Evolutionary conservation across 35 echinoderm and acorn worm genomes (phyloP).

Genomic region (Chiridota heheva): DNA sequence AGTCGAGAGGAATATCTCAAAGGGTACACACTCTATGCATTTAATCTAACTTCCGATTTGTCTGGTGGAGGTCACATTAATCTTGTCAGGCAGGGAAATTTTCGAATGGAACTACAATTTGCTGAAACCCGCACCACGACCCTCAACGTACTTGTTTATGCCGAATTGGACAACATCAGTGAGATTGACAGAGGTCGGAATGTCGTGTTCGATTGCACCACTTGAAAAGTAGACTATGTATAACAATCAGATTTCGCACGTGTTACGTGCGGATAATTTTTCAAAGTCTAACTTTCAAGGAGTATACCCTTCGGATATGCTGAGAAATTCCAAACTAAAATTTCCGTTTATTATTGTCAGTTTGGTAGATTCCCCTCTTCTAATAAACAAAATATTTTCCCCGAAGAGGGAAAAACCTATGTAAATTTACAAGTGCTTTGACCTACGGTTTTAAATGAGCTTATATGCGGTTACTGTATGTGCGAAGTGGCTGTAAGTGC

Average conservation of each 20-base stretch:
- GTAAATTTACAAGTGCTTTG: too few relatives aligned
- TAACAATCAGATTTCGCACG: slow-evolving; percentile 11
- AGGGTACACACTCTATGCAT: slow-evolving; percentile 48
- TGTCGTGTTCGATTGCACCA: slow-evolving; percentile 49
- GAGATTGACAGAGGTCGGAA: slow-evolving; percentile 37
- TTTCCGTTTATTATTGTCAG: not conserved
- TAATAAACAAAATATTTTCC: too few relatives aligned
- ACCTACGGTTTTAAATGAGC: too few relatives aligned
- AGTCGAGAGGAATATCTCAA: slow-evolving; percentile 44
- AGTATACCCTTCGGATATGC: slow-evolving; percentile 41
- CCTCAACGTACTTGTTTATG: slow-evolving; percentile 26
- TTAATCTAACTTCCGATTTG: slow-evolving; percentile 56
- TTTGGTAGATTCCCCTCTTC: too few relatives aligned
- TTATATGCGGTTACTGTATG: too few relatives aligned
- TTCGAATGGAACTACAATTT: slow-evolving; percentile 54
- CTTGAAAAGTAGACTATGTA: slow-evolving; percentile 26
- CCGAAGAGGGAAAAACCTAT: too few relatives aligned
- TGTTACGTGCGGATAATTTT: not conserved
- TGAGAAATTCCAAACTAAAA: not conserved
- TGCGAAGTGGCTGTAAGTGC: too few relatives aligned
- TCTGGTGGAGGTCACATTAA: slow-evolving; percentile 37
- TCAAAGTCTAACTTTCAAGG: slow-evolving; percentile 18
- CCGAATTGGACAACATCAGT: slow-evolving; percentile 8
- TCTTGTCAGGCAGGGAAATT: slow-evolving; percentile 39
- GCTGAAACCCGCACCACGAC: slow-evolving; percentile 11